These are phyloP conservation scores for Pandemis corylana DNA, from an alignment of 2,888 invertebrate genomes.

Conservation along the genomic window DNA sequence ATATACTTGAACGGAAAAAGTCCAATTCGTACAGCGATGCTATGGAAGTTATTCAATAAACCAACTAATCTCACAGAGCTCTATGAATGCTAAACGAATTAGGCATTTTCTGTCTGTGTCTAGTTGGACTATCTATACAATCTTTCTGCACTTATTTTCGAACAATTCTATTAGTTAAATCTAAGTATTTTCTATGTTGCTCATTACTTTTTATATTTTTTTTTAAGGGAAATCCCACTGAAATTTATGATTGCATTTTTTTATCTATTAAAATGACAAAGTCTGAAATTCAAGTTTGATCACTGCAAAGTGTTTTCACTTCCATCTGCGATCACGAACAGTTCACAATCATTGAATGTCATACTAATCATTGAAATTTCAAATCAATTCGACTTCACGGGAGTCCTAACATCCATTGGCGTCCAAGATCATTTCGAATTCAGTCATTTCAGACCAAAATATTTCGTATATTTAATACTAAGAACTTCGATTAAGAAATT, in stretches of 20 bases:
- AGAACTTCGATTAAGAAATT: slow-evolving; percentile 37
- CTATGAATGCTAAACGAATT: neutral
- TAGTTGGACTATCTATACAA: slow-evolving; percentile 6
- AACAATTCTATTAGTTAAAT: slow-evolving; percentile 20
- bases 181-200: slow-evolving; percentile 32
- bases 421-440: slow-evolving; percentile 45
- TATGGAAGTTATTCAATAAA: neutral
- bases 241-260: slow-evolving; percentile 17
- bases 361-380: slow-evolving; percentile 26
- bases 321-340: slow-evolving; percentile 33
- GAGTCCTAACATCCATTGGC: slow-evolving; percentile 44
- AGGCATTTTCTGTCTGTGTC: neutral
- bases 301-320: slow-evolving; percentile 45
- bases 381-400: slow-evolving; percentile 41
- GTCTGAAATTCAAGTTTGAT: slow-evolving; percentile 27
- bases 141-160: slow-evolving; percentile 35
- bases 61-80: neutral
- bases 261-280: slow-evolving; percentile 19
- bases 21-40: neutral
- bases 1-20: neutral
- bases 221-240: slow-evolving; percentile 24
- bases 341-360: slow-evolving; percentile 25
- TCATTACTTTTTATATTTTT: slow-evolving; percentile 26
- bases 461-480: slow-evolving; percentile 45
- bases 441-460: slow-evolving; percentile 56